These are phyloP conservation scores for Leptobrachium ailaonicum DNA, from an alignment of 2,113 vertebrate genomes.

Conservation along the genomic window DNA sequence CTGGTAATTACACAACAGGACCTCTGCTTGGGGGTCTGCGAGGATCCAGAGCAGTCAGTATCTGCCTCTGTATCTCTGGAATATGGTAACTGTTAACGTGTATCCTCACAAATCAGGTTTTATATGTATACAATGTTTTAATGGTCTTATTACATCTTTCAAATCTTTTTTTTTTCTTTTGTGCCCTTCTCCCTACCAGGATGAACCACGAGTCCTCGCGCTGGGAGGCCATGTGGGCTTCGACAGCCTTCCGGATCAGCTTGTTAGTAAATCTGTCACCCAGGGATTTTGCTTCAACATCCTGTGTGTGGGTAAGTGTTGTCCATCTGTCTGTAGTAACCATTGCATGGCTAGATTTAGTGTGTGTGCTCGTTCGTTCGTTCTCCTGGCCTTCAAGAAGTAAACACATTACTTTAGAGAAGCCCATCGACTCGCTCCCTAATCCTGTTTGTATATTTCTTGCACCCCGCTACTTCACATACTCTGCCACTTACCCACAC, in stretches of 20 bases:
- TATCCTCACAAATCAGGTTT: no score
- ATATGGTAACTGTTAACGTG: background rate
- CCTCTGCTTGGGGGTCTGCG: fast-evolving
- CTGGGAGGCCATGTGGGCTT: slow-evolving; percentile 95
- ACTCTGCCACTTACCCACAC: no score
- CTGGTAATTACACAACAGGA: background rate
- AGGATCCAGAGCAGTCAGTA: background rate
- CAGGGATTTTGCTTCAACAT: slow-evolving; percentile 99
- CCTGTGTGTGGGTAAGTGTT: slow-evolving; percentile 92
- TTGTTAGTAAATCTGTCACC: slow-evolving; percentile 97
- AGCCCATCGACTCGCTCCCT: no score
- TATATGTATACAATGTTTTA: no score
- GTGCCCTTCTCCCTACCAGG: slow-evolving; percentile 64
- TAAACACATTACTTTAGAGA: no score
- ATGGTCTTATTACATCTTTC: no score
- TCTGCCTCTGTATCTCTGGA: background rate
- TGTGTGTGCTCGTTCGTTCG: no score
- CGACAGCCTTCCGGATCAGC: slow-evolving; percentile 94
- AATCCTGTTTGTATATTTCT: no score
- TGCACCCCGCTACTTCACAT: no score
- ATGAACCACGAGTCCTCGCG: slow-evolving; percentile 83
- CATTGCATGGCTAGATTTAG: no score
- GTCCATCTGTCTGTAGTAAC: no score
- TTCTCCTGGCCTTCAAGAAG: no score
- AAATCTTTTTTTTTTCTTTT: background rate